These are phyloP conservation scores for Hylyphantes graminicola DNA, from an alignment of 1,140 invertebrate species.

Conservation along the genomic window DNA sequence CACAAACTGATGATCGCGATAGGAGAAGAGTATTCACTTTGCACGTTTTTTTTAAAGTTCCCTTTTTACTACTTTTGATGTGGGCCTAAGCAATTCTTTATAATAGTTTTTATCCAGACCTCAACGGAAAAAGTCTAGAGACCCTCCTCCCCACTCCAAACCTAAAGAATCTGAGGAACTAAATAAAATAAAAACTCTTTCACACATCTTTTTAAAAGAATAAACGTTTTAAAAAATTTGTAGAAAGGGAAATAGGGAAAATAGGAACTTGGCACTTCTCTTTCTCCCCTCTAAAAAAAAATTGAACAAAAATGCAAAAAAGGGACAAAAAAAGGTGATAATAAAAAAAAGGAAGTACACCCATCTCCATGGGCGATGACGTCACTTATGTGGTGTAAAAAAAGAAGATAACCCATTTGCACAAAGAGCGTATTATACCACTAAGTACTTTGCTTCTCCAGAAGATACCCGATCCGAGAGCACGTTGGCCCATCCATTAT, in stretches of 20 bases:
- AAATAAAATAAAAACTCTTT: neutral
- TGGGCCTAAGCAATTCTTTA: too few relatives aligned
- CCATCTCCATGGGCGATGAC: neutral
- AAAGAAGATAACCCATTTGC: conserved; percentile 36
- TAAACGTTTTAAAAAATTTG: conserved; percentile 34
- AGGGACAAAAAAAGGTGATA: conserved; percentile 3
- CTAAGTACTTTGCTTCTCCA: conserved; percentile 1
- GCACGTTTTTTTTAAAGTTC: neutral
- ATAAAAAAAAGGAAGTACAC: conserved; percentile 8
- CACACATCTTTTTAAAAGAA: conserved; percentile 37
- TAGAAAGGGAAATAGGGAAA: too few relatives aligned
- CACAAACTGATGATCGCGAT: neutral
- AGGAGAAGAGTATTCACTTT: conserved; percentile 2
- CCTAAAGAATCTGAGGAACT: neutral
- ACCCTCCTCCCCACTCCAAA: neutral
- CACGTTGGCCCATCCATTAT: conserved; percentile 43
- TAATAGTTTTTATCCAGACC: too few relatives aligned
- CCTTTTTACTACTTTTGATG: too few relatives aligned
- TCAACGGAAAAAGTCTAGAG: neutral
- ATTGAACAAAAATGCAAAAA: neutral
- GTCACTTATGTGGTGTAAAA: conserved; percentile 20
- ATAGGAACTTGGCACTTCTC: too few relatives aligned
- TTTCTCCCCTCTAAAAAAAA: too few relatives aligned
- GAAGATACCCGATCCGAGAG: conserved; percentile 31
- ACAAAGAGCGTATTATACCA: conserved; percentile 23